Percentiles rank a stretch among this genome's conserved stretches.
Conservation (phyloP, 2,888 invertebrate species). For the Gastrophysa polygoni region DNA sequence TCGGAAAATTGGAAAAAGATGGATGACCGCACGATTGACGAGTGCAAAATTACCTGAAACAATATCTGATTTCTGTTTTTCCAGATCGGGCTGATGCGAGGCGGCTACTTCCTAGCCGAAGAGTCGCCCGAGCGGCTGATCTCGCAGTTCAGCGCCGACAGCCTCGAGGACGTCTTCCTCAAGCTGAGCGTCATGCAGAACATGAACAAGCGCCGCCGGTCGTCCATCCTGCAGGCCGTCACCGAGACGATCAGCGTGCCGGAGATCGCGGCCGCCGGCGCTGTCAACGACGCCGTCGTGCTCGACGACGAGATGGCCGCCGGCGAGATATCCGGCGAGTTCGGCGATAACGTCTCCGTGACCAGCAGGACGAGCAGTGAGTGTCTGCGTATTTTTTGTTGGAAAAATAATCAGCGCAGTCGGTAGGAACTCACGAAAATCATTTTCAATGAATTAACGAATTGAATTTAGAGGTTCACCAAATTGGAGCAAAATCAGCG, state of each 20-base stretch:
- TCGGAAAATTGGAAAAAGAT: no score
- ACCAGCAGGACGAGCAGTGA: slow-evolving; percentile 66
- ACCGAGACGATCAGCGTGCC: slow-evolving; percentile 71
- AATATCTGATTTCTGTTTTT: slow-evolving; percentile 28
- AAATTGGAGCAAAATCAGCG: no score
- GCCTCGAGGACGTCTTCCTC: slow-evolving; percentile 80
- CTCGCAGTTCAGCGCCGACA: slow-evolving; percentile 72
- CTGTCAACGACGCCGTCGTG: slow-evolving; percentile 63
- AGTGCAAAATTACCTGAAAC: no score
- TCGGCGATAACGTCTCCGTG: slow-evolving; percentile 84
- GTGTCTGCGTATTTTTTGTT: no score
- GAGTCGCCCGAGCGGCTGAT: slow-evolving; percentile 77
- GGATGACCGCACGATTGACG: no score
- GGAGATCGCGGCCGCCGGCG: slow-evolving; percentile 61
- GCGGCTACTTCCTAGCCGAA: slow-evolving; percentile 84
- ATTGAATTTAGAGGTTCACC: no score
- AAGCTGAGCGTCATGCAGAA: slow-evolving; percentile 82
- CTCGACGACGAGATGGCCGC: slow-evolving; percentile 70
- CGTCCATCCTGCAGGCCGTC: slow-evolving; percentile 79
- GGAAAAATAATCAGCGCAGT: no score
- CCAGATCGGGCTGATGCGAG: slow-evolving; percentile 85
- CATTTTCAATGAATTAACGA: no score
- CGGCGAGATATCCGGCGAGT: slow-evolving; percentile 84
- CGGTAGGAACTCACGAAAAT: no score
- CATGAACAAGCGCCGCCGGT: slow-evolving; percentile 78